Base-by-base conservation (phyloP, 2,888 invertebrate genomes). In the Pollenia angustigena region DNA sequence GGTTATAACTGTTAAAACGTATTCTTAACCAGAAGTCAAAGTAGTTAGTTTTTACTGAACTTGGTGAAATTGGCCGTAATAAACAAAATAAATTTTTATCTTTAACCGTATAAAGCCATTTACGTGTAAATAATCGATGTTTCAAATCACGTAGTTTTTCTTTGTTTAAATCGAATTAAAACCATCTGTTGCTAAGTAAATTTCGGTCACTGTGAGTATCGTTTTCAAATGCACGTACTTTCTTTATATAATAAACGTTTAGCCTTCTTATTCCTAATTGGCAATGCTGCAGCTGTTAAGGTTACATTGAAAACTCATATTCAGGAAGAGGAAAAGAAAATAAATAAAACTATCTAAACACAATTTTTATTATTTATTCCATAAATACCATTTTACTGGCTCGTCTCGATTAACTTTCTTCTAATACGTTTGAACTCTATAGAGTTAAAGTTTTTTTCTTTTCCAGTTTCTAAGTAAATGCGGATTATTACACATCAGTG, bases 351-450 rank as follows among this genome's bases (percentile, higher is more conserved):
- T 40, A 14, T 58, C 32, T 58, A 40, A 60, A 40, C 60, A 62
- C n/a, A 9, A 56, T 32, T 32, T 32, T 62, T 62, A 62, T 42
- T 14, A 16, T 62, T 10, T 42, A 40, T 62, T 42, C 10, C 62
- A 42, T 54, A 62, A 62, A 62, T 62, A 62, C 62, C 7, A 11
- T 42, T 42, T 40, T 23, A 62, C n/a, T 42, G 16, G 42, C n/a
- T 11, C 42, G 9, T 62, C 7, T n/a, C 16, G 42, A n/a, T 62
- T 62, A 42, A 62, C 42, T 42, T 62, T 62, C 16, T 18, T 16
- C 62, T 62, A 16, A 42, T 42, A 62, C 32, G 32, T 32, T 32
- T 32, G 0, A 32, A 32, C 32, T 32, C 32, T 32, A 6, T 6
- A 32, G 6, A 32, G 32, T 32, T 6, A 6, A 32, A 6, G 32